These are phyloP conservation scores for Caerostris extrusa DNA, from an alignment of 1,140 invertebrate genomes.

Conservation along the genomic window DNA sequence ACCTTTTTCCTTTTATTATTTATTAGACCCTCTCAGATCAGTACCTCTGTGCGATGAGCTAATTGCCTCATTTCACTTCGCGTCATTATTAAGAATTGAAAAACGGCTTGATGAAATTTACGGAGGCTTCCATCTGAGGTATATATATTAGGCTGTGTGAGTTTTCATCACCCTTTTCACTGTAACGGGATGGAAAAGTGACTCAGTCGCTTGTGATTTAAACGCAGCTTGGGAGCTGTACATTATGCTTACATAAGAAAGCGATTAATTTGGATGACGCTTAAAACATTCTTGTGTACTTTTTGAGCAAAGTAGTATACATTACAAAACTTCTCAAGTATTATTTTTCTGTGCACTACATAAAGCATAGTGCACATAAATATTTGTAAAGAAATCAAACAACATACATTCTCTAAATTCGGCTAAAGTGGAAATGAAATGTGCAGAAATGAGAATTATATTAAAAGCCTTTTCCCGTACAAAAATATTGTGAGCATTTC, in stretches of 20 bases:
- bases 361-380: too few species aligned
- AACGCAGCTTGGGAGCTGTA: neutral
- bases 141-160: neutral
- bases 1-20: constrained; percentile 51
- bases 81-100: constrained; percentile 37
- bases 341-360: too few species aligned
- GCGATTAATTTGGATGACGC: neutral
- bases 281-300: too few species aligned
- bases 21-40: constrained; percentile 23
- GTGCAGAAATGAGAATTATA: too few species aligned
- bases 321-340: too few species aligned
- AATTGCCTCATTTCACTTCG: constrained; percentile 55
- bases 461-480: too few species aligned
- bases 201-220: neutral
- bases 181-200: neutral
- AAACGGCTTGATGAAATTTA: constrained; percentile 11
- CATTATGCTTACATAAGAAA: neutral
- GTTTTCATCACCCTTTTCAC: neutral
- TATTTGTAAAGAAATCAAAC: too few species aligned
- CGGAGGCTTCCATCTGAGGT: neutral
- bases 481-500: too few species aligned
- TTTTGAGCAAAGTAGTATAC: too few species aligned
- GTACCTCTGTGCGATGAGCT: constrained; percentile 23
- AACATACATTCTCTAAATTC: too few species aligned
- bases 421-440: too few species aligned